Evolutionary conservation across 2,113 vertebrate species (phyloP).

Genomic region (Halcyon senegalensis): DNA sequence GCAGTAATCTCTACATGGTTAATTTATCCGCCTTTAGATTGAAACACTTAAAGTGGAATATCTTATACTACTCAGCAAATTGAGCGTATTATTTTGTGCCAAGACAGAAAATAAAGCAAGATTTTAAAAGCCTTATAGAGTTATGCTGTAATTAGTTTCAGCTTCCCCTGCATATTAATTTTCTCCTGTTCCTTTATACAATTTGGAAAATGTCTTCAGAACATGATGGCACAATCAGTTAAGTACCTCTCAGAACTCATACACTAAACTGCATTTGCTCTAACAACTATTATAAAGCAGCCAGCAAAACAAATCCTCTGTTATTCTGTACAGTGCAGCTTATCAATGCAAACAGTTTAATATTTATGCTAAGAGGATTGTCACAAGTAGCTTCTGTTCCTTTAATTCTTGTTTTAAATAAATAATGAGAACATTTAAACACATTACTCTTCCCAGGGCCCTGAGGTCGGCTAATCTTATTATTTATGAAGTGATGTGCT

Average conservation of each 20-base stretch:
- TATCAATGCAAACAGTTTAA: conserved; percentile 82
- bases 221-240: conserved; percentile 45
- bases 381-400: conserved; percentile 89
- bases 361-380: conserved; percentile 90
- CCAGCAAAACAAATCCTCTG: conserved; percentile 51
- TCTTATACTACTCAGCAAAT: conserved; percentile 44
- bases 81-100: conserved; percentile 34
- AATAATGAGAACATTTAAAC: conserved; percentile 99
- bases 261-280: conserved; percentile 19
- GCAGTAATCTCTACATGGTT: conserved; percentile 55
- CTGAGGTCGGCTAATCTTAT: conserved; percentile 98
- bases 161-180: conserved; percentile 72
- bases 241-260: conserved; percentile 45
- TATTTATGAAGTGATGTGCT: conserved; percentile 99
- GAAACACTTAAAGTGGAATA: conserved; percentile 59
- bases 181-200: conserved; percentile 54
- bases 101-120: conserved; percentile 60
- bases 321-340: conserved; percentile 60
- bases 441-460: conserved; percentile 92
- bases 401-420: conserved; percentile 99
- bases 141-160: conserved; percentile 68
- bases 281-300: conserved; percentile 59
- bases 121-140: conserved; percentile 56
- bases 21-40: conserved; percentile 58
- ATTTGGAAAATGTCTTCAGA: conserved; percentile 57